Evolutionary conservation across 2,888 invertebrate genomes (phyloP).

Genomic region (Ectropis crepuscularia): DNA sequence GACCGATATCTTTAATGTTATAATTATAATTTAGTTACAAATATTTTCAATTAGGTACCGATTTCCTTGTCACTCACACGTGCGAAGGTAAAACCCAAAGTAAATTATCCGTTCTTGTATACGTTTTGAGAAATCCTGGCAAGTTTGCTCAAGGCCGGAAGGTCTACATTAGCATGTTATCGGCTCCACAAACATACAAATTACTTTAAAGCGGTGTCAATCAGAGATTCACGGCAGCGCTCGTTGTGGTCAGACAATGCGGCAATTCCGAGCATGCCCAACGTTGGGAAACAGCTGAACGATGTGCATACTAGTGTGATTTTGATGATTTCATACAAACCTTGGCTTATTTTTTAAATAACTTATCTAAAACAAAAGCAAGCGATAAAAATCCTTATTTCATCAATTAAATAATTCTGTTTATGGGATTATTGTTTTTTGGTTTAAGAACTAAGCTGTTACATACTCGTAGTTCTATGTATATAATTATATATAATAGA

Average conservation of each 20-base stretch:
- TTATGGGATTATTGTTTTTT: too few species aligned
- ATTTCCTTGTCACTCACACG: conserved; percentile 13
- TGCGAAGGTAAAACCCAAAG: conserved; percentile 33
- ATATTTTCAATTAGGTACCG: conserved; percentile 25
- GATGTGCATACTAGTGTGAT: conserved; percentile 26
- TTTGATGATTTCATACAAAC: conserved; percentile 15
- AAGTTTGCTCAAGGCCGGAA: conserved; percentile 63
- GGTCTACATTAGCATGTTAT: conserved; percentile 60
- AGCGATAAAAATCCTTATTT: not conserved
- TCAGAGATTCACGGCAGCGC: conserved; percentile 65
- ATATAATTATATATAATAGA: too few species aligned
- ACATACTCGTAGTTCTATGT: too few species aligned
- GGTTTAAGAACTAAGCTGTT: too few species aligned
- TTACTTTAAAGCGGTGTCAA: conserved; percentile 49
- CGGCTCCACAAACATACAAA: conserved; percentile 58
- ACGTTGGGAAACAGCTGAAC: conserved; percentile 52
- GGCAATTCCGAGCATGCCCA: conserved; percentile 67
- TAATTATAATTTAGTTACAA: conserved; percentile 18
- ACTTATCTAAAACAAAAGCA: not conserved
- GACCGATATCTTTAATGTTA: conserved; percentile 5
- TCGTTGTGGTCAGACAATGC: conserved; percentile 57
- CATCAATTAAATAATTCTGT: too few species aligned
- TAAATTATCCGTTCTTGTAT: conserved; percentile 35
- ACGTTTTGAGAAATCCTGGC: conserved; percentile 48
- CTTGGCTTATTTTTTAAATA: conserved; percentile 10